phyloP scores from a whole-genome alignment of 2,888 invertebrate species.

The Tiliacea aurago region DNA sequence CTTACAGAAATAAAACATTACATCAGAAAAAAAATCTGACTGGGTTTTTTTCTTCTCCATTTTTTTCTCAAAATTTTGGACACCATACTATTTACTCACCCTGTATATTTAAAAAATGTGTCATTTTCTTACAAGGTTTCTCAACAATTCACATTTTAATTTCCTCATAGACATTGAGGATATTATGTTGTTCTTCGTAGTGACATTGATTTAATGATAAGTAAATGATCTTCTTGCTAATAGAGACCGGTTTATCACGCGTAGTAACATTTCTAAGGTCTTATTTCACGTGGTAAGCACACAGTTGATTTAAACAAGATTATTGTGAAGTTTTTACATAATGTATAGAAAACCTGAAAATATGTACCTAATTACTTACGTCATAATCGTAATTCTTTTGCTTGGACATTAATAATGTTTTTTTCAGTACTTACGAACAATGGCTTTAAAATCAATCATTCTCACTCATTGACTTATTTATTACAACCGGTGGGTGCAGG shows the following conservation, averaged over 20 bases:
- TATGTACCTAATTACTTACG: background rate
- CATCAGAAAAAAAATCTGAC: background rate
- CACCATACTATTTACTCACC: background rate
- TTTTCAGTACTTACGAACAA: background rate
- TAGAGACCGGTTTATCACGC: slow-evolving; percentile 53
- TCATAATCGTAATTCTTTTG: background rate
- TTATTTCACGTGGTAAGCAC: slow-evolving; percentile 22
- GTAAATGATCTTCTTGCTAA: slow-evolving; percentile 64
- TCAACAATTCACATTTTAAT: slow-evolving; percentile 40
- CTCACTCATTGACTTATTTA: background rate
- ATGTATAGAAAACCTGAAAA: background rate
- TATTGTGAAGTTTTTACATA: background rate
- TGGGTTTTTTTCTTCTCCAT: background rate
- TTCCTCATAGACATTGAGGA: slow-evolving; percentile 56
- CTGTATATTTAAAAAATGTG: background rate
- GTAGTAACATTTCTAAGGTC: slow-evolving; percentile 26
- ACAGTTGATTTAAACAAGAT: slow-evolving; percentile 6
- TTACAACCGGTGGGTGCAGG: background rate
- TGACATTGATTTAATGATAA: slow-evolving; percentile 65
- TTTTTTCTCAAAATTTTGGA: background rate
- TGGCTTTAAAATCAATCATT: background rate
- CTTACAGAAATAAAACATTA: background rate
- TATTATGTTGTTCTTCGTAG: slow-evolving; percentile 49
- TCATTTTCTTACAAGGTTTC: slow-evolving; percentile 33
- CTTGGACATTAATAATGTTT: background rate